Evolutionary conservation across 1,140 invertebrate genomes (phyloP).

Genomic region (Cotesia vestalis): DNA sequence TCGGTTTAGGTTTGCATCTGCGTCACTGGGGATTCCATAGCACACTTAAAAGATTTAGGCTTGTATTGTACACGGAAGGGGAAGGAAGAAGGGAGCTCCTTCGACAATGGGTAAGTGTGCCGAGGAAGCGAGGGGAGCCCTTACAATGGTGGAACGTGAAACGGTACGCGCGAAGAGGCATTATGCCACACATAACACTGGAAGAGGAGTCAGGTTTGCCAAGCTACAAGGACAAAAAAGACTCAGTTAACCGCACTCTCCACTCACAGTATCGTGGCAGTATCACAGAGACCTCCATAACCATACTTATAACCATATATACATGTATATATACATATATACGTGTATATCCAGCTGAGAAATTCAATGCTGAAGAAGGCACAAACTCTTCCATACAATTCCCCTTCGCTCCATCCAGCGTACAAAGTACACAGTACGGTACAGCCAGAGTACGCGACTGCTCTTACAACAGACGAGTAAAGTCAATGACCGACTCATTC

Average conservation of each 20-base stretch:
- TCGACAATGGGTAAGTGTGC: slow-evolving; percentile 49
- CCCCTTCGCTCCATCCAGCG: neutral
- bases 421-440: slow-evolving; percentile 2
- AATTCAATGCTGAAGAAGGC: slow-evolving; percentile 32
- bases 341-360: neutral
- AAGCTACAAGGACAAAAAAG: neutral
- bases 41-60: neutral
- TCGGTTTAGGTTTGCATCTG: no score
- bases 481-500: slow-evolving; percentile 33
- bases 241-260: no score
- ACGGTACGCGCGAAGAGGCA: slow-evolving; percentile 49
- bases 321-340: no score
- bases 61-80: neutral
- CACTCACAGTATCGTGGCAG: neutral
- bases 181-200: slow-evolving; percentile 39
- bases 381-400: slow-evolving; percentile 32
- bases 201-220: slow-evolving; percentile 20
- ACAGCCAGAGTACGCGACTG: slow-evolving; percentile 17
- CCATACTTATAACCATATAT: no score
- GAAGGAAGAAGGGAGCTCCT: slow-evolving; percentile 41
- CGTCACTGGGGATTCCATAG: neutral
- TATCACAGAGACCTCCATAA: neutral
- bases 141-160: slow-evolving; percentile 52
- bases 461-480: slow-evolving; percentile 3
- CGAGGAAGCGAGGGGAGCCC: slow-evolving; percentile 38